These are phyloP conservation scores for Apostichopus leukothele DNA, from an alignment of 53 echinoderm and acorn worm genomes.

Conservation along the genomic window DNA sequence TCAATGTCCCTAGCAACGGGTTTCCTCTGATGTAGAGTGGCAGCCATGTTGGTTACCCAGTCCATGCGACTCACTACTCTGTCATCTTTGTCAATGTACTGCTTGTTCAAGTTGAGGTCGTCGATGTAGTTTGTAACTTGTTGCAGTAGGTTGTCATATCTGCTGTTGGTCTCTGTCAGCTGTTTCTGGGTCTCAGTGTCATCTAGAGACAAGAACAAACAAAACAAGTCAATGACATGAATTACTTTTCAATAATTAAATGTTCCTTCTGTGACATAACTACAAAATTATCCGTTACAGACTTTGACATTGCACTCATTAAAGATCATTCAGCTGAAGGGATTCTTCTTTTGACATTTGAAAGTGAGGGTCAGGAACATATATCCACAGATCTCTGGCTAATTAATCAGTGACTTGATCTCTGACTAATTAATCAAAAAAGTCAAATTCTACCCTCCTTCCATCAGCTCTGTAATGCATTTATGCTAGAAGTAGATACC, in stretches of 20 bases:
- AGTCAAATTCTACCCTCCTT: too few species aligned
- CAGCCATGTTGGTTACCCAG: constrained; percentile 77
- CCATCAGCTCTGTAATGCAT: too few species aligned
- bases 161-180: constrained; percentile 74
- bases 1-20: constrained; percentile 74
- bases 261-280: not conserved
- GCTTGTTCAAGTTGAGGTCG: constrained; percentile 80
- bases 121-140: constrained; percentile 66
- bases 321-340: not conserved
- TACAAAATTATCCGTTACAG: not conserved
- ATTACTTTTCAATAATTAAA: not conserved
- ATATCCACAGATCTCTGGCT: too few species aligned
- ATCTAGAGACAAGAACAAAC: constrained; percentile 40
- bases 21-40: constrained; percentile 57
- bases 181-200: constrained; percentile 86
- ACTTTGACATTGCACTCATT: not conserved
- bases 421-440: too few species aligned
- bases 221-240: not conserved
- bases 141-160: constrained; percentile 79
- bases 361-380: too few species aligned
- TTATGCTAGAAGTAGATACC: too few species aligned
- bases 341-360: too few species aligned
- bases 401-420: too few species aligned
- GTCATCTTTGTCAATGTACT: constrained; percentile 79
- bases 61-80: constrained; percentile 68